Evolutionary conservation across 2,113 vertebrate genomes (phyloP), one percentile per base, ranked within the genome.

Genomic region (Donacobius atricapilla): DNA sequence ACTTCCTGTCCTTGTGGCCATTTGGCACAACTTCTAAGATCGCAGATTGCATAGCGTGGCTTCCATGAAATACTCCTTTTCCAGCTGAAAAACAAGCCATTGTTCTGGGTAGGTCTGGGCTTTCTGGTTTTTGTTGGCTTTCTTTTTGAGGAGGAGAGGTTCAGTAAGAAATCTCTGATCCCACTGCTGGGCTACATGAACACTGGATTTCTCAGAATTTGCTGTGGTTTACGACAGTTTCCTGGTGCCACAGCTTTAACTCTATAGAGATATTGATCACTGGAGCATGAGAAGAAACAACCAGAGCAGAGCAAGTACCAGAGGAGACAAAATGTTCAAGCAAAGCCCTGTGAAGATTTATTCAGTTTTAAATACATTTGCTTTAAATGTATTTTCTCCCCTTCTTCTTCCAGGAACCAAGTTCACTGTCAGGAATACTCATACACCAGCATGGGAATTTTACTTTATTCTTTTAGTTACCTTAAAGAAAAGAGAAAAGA

Each of bases 351-450:
- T 53, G 64, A 93, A 92, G 93, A 92, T 92, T 92, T 91, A 92
- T 86, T 95, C 86, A 16, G 44, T 81, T 96, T 88, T 90, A 94
- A 94, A 95, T 90, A 28, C 76, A 66, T 94, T 95, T 94, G 39
- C 58, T 94, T 94, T 90, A 83, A 95, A 77, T 90, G 78, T 85
- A 77, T 95, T 93, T 97, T 95, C 60, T 88, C 42, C 68, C 63
- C 21, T 86, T 94, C 82, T 88, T 69, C 66, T 95, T 96, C 95
- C 94, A 93, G 91, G 87, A 96, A 96, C 40, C 44, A 86, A 71
- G 20, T 89, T 86, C 79, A 71, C 79, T 95, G 71, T 94, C 84
- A 92, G 90, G 79, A 94, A 93, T 37, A 77, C 44, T 84, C 60
- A 30, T 3, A 75, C 64, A 78, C 5, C n/a, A 54, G 28, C 2